Evolutionary conservation across 2,888 invertebrate species (phyloP), one percentile per base, ranked within the genome.

Genomic region (Amphipoea lucens): DNA sequence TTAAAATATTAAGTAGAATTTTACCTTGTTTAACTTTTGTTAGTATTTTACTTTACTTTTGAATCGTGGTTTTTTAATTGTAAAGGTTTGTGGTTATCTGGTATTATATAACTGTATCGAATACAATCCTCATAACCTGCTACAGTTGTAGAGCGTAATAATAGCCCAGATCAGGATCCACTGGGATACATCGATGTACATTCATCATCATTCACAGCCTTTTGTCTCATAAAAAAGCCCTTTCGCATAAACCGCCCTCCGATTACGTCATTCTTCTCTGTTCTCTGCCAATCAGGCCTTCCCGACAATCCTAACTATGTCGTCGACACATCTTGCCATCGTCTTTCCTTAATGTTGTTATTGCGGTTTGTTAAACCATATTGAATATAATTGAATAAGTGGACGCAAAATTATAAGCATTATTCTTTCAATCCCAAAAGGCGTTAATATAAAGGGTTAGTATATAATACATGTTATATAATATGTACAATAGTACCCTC

Each of bases 281-380:
- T 54, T 71, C 54, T 40, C 79, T 60, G 51, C 40, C 57, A 29
- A 73, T 78, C 57, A 48, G 17, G 17, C 20, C n/a, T 5, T 17
- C 5, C 23, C 54, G 23, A 75, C 36, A 36, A 54, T 45, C 20
- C 11, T 36, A 66, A 80, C 51, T 51, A 42, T n/a, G 42, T 74
- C n/a, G n/a, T 60, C 29, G 51, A 45, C 7, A 36, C 4, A 45
- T 65, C 45, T 40, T 57, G 23, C 36, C 6, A 17, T 45, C n/a
- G 5, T n/a, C n/a, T 36, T 67, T 36, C 7, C 51, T 20, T 17
- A 79, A 57, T 60, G 23, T 51, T 20, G 1, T 20, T 69, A 23
- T 29, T 69, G 36, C 36, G 7, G 14, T 4, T 51, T 36, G 36
- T 29, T 48, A 48, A 12, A 20, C 6, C 17, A 20, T 51, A 20